Conservation (phyloP, 1,140 invertebrate genomes). For the Camponotus floridanus region DNA sequence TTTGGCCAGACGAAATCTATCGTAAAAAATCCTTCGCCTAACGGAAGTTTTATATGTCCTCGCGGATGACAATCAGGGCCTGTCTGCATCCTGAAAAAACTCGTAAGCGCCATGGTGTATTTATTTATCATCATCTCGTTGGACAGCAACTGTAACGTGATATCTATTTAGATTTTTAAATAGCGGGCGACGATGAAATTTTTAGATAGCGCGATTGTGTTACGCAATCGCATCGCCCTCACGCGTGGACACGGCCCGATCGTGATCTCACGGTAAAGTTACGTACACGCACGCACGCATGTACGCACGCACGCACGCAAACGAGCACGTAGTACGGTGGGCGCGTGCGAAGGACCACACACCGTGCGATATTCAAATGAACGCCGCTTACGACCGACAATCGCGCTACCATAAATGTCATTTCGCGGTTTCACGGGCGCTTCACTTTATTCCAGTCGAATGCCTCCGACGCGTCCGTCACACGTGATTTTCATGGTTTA, state of each 20-base stretch:
- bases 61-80: background rate
- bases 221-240: constrained; percentile 32
- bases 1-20: background rate
- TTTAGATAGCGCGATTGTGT: constrained; percentile 27
- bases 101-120: constrained; percentile 12
- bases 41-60: background rate
- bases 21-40: constrained; percentile 16
- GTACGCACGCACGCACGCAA: background rate
- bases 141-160: constrained; percentile 40
- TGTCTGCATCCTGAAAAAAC: background rate
- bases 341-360: constrained; percentile 73
- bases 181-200: constrained; percentile 18
- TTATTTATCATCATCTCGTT: constrained; percentile 40
- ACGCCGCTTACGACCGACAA: constrained; percentile 64
- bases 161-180: constrained; percentile 45
- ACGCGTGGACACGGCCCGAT: background rate
- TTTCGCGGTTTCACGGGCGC: constrained; percentile 68
- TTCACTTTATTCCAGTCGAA: constrained; percentile 63
- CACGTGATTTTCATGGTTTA: constrained; percentile 48
- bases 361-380: constrained; percentile 77
- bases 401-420: constrained; percentile 69
- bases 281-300: background rate
- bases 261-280: constrained; percentile 21
- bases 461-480: constrained; percentile 19
- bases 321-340: constrained; percentile 34